Percentiles rank a stretch among this genome's conserved stretches.
Evolutionary conservation across 2,888 invertebrate genomes (phyloP).

Genomic region (Spodoptera picta): DNA sequence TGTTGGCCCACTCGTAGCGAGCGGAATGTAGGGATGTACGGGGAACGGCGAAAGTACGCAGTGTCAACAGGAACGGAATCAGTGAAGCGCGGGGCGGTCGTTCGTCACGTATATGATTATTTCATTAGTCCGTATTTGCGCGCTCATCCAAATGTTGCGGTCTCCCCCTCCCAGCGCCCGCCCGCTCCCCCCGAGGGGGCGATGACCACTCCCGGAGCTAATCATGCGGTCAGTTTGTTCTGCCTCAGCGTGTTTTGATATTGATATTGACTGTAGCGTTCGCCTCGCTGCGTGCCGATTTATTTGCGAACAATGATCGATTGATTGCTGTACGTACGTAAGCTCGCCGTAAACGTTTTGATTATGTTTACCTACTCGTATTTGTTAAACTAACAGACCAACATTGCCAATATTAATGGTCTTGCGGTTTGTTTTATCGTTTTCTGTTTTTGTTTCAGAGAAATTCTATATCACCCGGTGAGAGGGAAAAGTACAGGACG

Average conservation of each 20-base stretch:
- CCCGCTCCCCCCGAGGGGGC: slow-evolving; percentile 68
- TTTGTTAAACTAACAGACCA: slow-evolving; percentile 78
- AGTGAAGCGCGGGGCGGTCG: slow-evolving; percentile 76
- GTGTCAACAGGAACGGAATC: slow-evolving; percentile 79
- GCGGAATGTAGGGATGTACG: slow-evolving; percentile 40
- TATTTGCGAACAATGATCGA: slow-evolving; percentile 89
- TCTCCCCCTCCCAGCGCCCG: slow-evolving; percentile 52
- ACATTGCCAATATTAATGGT: slow-evolving; percentile 65
- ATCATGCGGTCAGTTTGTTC: slow-evolving; percentile 89
- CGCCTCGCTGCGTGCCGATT: slow-evolving; percentile 86
- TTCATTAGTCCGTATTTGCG: slow-evolving; percentile 88
- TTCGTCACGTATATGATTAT: slow-evolving; percentile 88
- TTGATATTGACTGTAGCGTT: slow-evolving; percentile 87
- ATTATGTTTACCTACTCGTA: slow-evolving; percentile 84
- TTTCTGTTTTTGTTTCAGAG: slow-evolving; percentile 89
- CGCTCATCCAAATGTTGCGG: slow-evolving; percentile 85
- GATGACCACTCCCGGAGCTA: slow-evolving; percentile 87
- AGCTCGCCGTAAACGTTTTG: slow-evolving; percentile 84
- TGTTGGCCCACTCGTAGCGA: slow-evolving; percentile 59
- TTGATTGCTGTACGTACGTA: slow-evolving; percentile 85
- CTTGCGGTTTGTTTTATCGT: slow-evolving; percentile 61
- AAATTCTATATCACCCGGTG: slow-evolving; percentile 95
- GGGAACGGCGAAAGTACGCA: slow-evolving; percentile 50
- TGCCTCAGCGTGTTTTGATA: slow-evolving; percentile 89
- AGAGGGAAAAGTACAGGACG: slow-evolving; percentile 94